Conservation (phyloP, 2,888 invertebrate genomes). For the Uropetala carovei region DNA sequence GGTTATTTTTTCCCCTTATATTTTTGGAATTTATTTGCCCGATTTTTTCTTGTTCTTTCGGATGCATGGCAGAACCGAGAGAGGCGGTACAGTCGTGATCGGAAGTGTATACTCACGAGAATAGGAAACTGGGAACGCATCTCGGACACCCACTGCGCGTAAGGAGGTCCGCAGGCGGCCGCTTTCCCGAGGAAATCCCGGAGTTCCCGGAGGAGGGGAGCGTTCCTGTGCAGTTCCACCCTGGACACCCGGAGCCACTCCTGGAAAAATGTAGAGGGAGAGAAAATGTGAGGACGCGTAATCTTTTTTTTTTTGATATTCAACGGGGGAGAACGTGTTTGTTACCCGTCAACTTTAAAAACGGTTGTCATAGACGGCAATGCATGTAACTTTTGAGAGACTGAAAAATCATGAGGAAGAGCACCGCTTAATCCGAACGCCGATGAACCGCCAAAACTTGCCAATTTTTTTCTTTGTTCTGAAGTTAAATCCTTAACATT, state of each 20-base stretch:
- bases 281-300: neutral
- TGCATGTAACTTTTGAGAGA: no score
- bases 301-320: no score
- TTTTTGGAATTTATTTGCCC: neutral
- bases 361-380: no score
- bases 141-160: constrained; percentile 76
- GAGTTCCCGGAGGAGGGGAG: constrained; percentile 75
- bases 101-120: constrained; percentile 71
- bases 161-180: constrained; percentile 77
- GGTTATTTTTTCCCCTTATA: neutral
- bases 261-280: constrained; percentile 68
- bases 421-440: no score
- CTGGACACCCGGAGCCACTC: constrained; percentile 73
- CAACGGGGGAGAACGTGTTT: no score
- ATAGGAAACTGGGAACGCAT: constrained; percentile 73
- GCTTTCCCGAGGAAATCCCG: constrained; percentile 77
- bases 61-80: neutral
- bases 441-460: no score
- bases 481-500: no score
- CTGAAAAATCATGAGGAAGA: no score
- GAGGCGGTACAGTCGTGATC: neutral
- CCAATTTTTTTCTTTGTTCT: no score
- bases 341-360: no score
- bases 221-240: constrained; percentile 72
- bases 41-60: neutral